Evolutionary conservation across 1,140 invertebrate genomes (phyloP).

Genomic region (Sinella curviseta): DNA sequence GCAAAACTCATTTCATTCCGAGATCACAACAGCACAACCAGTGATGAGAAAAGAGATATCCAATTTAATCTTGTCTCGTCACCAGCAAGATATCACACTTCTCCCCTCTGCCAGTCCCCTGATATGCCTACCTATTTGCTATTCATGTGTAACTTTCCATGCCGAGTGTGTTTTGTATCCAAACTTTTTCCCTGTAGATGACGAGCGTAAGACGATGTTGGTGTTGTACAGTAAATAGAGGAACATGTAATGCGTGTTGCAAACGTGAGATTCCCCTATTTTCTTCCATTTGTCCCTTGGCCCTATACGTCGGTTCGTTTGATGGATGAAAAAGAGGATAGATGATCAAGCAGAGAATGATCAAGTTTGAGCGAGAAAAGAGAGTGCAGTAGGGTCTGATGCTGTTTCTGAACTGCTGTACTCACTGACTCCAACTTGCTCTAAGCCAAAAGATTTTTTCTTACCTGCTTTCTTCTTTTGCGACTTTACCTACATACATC

Average conservation of each 20-base stretch:
- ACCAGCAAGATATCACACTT: constrained; percentile 16
- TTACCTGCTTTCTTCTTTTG: too few species aligned
- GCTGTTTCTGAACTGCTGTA: too few species aligned
- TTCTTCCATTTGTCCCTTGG: neutral
- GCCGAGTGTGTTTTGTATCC: neutral
- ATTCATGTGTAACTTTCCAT: neutral
- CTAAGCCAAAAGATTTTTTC: neutral
- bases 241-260: neutral
- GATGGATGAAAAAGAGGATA: constrained; percentile 14
- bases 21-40: neutral
- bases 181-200: neutral
- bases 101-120: too few species aligned
- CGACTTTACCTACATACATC: too few species aligned
- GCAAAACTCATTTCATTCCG: neutral
- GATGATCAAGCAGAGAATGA: neutral
- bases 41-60: neutral
- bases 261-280: neutral
- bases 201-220: neutral
- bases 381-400: too few species aligned
- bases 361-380: too few species aligned
- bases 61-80: constrained; percentile 30
- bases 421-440: too few species aligned
- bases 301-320: neutral
- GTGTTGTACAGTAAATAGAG: neutral
- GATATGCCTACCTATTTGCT: neutral